Evolutionary conservation across 1,140 invertebrate species (phyloP), one percentile per base, ranked within the genome.

Genomic region (Zaprionus lachaisei): DNA sequence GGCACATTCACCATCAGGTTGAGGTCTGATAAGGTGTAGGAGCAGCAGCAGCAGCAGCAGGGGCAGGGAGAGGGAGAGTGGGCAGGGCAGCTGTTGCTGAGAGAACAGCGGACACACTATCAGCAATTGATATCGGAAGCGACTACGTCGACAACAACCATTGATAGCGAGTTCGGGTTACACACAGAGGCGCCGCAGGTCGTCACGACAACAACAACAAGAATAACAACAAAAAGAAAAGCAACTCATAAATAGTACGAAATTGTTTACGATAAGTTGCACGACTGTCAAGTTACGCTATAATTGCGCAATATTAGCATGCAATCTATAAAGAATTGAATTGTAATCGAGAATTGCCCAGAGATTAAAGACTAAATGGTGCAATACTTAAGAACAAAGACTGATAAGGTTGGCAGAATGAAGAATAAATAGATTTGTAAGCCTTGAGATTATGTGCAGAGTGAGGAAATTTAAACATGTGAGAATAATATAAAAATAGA

Each of bases 111-210:
- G 20, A 51, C 47, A 31, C 64, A 54, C 49, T 79, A 79, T 79
- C 76, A 75, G 72, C 56, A 65, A 70, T 75, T 75, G 76, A 70
- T 75, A 79, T 79, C 76, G 76, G 71, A 79, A 75, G 76, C 76
- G 65, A 69, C 71, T 41, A 65, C 76, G 72, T 65, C 56, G 64
- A 68, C 58, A 61, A 63, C 57, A 44, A 38, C 17, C 5, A 15
- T 63, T 72, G 64, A 78, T 74, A 69, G 34, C 58, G 55, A 55
- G 15, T 47, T 56, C 34, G 64, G 44, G 37, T 68, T 68, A 49
- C 38, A 31, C 55, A 72, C 67, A 58, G 41, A 47, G 74, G 69
- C 73, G 73, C 73, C 74, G 28, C 57, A 57, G 56, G 62, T 62
- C 57, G 68, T 71, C 51, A 20, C 20, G 12, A 51, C n/a, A 51